Base-by-base conservation (phyloP, 2,888 invertebrate genomes). In the Caenorhabditis drosophilae region DNA sequence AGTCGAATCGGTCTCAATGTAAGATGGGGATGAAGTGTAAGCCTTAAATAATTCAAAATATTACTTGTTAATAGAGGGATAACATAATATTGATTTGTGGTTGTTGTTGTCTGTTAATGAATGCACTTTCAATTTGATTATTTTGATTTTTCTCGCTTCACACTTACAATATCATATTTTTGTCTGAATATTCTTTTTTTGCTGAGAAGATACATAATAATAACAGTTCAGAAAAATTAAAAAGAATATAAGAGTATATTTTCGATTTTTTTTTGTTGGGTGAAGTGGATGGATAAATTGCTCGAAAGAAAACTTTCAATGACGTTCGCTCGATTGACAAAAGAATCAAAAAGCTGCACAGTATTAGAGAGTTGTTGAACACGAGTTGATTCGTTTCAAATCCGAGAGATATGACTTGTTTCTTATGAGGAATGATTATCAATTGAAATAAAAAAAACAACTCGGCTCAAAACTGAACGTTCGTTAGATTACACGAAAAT, bases 1-100 rank as follows among this genome's bases (percentile, higher is more conserved):
- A 27, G 70, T 70, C 40, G 68, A 60, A 27, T 69, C 72, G 47
- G 71, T 71, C 40, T 75, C 75, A 49, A 72, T 50, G 63, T 76
- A 76, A 31, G 67, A 63, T 49, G 70, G 69, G 27, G 74, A 66
- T 35, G 72, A 57, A 27, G 64, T 73, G 61, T 76, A 75, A 50
- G 66, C 61, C 77, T 77, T 50, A 62, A 75, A 67, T 41, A 23
- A n/a, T n/a, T n/a, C n/a, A 46, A 23, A 25, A 51, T n/a, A n/a
- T n/a, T n/a, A n/a, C n/a, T n/a, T n/a, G n/a, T n/a, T n/a, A 51
- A 44, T 25, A 48, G 26, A 20, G 22, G 22, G 3, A 31, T 23
- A 9, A 12, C 31, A 31, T 31, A 9, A 9, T 31, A 9, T 31
- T 9, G 31, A 31, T 9, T 31, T 9, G 31, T n/a, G 31, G 22